Conservation (phyloP, 2,797 vertebrate genomes). For the Myotis planiceps region DNA sequence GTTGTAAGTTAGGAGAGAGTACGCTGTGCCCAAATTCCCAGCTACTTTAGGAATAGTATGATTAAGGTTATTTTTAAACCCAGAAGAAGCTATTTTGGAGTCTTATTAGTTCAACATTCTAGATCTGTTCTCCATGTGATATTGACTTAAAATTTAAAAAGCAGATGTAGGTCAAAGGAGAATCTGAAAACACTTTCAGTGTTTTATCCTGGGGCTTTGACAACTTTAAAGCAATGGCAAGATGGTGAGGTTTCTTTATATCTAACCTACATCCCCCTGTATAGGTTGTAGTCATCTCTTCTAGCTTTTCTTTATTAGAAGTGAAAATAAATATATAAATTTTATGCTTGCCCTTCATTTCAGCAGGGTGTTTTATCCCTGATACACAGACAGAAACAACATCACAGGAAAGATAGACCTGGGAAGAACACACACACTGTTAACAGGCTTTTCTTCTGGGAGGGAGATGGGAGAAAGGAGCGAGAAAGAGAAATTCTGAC, state of each 20-base stretch:
- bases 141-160: constrained; percentile 66
- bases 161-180: constrained; percentile 68
- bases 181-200: constrained; percentile 42
- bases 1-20: constrained; percentile 39
- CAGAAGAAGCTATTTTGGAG: constrained; percentile 55
- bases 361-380: background rate
- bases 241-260: background rate
- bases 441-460: background rate
- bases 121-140: constrained; percentile 64
- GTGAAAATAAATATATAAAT: background rate
- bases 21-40: background rate
- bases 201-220: constrained; percentile 40
- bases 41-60: constrained; percentile 29
- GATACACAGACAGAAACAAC: background rate
- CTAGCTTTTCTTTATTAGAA: constrained; percentile 12
- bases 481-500: background rate
- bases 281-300: background rate
- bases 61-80: constrained; percentile 62
- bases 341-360: background rate
- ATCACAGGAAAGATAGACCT: background rate
- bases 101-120: constrained; percentile 58
- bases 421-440: background rate
- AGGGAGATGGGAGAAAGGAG: background rate
- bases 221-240: background rate
- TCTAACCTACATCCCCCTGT: background rate